Evolutionary conservation across 2,797 vertebrate genomes (phyloP), one percentile per base, ranked within the genome.

Genomic region (Florisuga fusca): DNA sequence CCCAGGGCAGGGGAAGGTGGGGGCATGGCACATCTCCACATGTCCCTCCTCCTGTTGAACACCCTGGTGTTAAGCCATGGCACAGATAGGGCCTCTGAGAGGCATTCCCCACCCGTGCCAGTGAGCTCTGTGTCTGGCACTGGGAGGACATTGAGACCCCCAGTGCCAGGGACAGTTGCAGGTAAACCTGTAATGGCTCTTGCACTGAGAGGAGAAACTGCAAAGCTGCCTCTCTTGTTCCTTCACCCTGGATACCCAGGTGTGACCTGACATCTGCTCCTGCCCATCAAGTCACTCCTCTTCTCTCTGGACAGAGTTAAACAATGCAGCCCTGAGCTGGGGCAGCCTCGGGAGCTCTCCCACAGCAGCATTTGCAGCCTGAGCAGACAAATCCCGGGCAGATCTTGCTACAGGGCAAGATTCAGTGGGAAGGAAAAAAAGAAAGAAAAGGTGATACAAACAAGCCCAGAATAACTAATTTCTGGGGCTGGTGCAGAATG

Each of bases 31-130:
- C 50, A 23, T 34, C 58, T 53, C 54, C 9, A 2, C 5, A 15
- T 17, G 5, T 59, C 12, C 23, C 33, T 15, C 12, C 4, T 46
- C 38, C 38, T 29, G 20, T 34, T 51, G 74, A 73, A 5, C 29
- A 23, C 14, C 12, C n/a, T 13, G 1, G 5, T 27, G 22, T 2
- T 63, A 48, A 53, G 57, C 38, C 48, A 7, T 5, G 38, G 33
- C 1, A 1, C 0, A 0, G 64, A 19, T 0, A 2, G 27, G 27
- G 17, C 23, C 34, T 38, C 14, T 16, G 9, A 48, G 81, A 45
- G 50, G 8, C 26, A 62, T 66, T 53, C 58, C 48, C 48, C 7
- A 17, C 51, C 51, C 13, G 0, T 55, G 41, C 19, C 38, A 33
- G 36, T 2, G 9, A 61, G 31, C 58, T 31, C 41, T 17, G 51